These are phyloP conservation scores for Thamnophis elegans DNA, from an alignment of 2,797 vertebrate species.

Conservation along the genomic window DNA sequence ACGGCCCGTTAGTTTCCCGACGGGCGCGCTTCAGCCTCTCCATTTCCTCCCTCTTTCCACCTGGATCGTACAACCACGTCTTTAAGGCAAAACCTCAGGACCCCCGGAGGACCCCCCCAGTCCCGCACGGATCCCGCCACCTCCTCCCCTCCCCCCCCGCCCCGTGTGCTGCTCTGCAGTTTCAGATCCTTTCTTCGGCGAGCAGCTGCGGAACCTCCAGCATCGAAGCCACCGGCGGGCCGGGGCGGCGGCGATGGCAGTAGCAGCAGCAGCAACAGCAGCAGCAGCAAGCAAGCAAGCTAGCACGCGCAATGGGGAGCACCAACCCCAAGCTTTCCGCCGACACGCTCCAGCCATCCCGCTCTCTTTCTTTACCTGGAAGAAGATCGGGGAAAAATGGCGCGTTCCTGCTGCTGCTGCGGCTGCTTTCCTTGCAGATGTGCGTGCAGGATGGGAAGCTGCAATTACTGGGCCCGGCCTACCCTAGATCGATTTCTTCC, in stretches of 20 bases:
- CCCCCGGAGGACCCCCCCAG: background rate
- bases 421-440: slow-evolving; percentile 7
- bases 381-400: slow-evolving; percentile 10
- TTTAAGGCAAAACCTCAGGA: background rate
- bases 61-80: background rate
- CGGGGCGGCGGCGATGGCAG: background rate
- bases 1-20: background rate
- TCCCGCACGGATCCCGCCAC: background rate
- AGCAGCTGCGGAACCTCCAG: background rate
- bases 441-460: slow-evolving; percentile 16
- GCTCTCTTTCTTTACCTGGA: slow-evolving; percentile 17
- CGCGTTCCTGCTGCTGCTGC: slow-evolving; percentile 12
- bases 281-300: background rate
- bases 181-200: background rate
- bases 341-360: background rate
- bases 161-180: background rate
- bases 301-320: background rate
- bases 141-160: background rate
- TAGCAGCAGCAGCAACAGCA: background rate
- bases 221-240: background rate
- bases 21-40: background rate
- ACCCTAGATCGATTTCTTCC: slow-evolving; percentile 7
- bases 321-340: background rate
- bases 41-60: background rate
- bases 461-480: slow-evolving; percentile 19